Conservation (phyloP, 2,888 invertebrate genomes). For the Steinernema hermaphroditum region DNA sequence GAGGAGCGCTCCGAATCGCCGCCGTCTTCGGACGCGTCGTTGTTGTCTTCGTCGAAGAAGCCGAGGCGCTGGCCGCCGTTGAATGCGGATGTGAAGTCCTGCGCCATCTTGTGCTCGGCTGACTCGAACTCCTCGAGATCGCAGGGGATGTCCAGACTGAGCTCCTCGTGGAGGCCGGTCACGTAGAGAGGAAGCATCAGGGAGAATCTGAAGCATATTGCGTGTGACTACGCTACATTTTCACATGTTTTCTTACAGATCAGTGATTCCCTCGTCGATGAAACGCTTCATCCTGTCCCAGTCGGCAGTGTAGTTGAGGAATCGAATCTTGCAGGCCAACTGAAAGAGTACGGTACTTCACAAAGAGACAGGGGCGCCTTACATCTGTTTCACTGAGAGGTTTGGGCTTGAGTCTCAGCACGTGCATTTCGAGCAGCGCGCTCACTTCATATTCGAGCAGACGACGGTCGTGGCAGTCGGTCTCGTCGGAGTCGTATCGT, state of each 20-base stretch:
- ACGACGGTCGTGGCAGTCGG: not conserved
- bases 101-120: constrained; percentile 2
- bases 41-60: not conserved
- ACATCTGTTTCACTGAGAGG: not conserved
- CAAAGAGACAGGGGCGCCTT: not conserved
- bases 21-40: constrained; percentile 3
- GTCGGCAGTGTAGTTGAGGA: constrained; percentile 1
- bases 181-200: constrained; percentile 9
- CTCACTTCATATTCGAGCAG: not conserved
- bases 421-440: not conserved
- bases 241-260: not conserved
- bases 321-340: not conserved
- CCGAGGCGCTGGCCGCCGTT: not conserved
- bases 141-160: not conserved
- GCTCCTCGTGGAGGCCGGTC: constrained; percentile 8
- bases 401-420: not conserved
- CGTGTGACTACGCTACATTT: not conserved
- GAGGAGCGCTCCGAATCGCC: constrained; percentile 9
- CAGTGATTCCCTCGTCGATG: constrained; percentile 8
- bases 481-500: not conserved
- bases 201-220: not conserved
- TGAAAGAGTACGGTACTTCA: not conserved
- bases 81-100: not conserved
- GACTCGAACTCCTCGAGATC: constrained; percentile 11
- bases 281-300: not conserved